Evolutionary conservation across 2,888 invertebrate species (phyloP).

Genomic region (Maniola hyperantus): DNA sequence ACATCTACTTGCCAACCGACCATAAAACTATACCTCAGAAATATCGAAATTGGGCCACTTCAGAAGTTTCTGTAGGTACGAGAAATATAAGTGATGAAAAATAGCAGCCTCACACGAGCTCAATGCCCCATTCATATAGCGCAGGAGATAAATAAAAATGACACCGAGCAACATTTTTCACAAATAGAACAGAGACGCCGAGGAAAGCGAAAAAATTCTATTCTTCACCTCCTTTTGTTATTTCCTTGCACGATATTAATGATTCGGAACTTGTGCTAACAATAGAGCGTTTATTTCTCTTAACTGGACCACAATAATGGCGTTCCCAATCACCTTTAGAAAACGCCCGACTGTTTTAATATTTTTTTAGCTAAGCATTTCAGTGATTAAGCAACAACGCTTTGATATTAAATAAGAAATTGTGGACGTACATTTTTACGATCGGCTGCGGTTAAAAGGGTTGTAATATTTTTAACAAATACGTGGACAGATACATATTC

Average conservation of each 20-base stretch:
- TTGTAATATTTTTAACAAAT: not conserved
- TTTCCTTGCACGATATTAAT: slow-evolving; percentile 57
- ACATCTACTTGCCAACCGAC: not conserved
- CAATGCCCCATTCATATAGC: slow-evolving; percentile 28
- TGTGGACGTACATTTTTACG: not conserved
- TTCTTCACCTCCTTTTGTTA: slow-evolving; percentile 46
- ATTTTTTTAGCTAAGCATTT: slow-evolving; percentile 24
- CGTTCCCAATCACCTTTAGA: slow-evolving; percentile 39
- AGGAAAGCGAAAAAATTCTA: slow-evolving; percentile 42
- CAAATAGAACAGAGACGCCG: slow-evolving; percentile 36
- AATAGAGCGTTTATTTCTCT: slow-evolving; percentile 58
- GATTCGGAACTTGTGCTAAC: slow-evolving; percentile 53
- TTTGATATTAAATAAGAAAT: not conserved
- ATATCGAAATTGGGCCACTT: not conserved
- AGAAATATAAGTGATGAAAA: not conserved
- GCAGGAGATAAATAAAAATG: slow-evolving; percentile 36
- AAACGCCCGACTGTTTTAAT: slow-evolving; percentile 31
- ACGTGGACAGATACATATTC: too few species aligned
- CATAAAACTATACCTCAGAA: not conserved
- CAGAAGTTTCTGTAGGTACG: not conserved
- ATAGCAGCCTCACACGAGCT: slow-evolving; percentile 20
- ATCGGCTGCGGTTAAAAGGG: too few species aligned
- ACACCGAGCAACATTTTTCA: slow-evolving; percentile 37
- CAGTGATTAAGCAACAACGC: slow-evolving; percentile 13
- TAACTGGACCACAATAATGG: slow-evolving; percentile 51